Conservation (phyloP, 2,797 vertebrate species). For the Sebastes miniatus region DNA sequence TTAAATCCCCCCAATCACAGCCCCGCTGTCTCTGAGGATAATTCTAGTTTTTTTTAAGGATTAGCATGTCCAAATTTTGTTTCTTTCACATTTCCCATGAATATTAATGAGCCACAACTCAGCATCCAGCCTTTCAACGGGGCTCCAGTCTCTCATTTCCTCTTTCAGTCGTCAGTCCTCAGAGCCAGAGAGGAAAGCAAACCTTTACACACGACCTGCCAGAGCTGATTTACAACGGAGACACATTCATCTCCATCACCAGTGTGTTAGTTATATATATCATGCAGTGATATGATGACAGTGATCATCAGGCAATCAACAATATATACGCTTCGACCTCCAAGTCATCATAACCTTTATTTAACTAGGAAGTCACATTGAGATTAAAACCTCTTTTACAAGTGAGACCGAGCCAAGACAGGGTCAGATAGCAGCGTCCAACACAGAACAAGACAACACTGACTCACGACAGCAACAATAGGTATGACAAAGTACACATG, state of each 20-base stretch:
- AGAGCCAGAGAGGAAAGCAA: background rate
- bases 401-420: no score
- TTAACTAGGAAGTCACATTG: no score
- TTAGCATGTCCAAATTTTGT: constrained; percentile 19
- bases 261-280: background rate
- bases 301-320: no score
- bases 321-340: no score
- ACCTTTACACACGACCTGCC: background rate
- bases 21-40: constrained; percentile 19
- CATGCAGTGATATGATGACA: background rate
- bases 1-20: constrained; percentile 23
- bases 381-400: no score
- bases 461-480: no score
- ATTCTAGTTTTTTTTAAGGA: constrained; percentile 18
- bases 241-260: background rate
- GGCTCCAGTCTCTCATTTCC: background rate
- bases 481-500: no score
- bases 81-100: constrained; percentile 17
- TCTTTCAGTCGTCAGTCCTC: background rate
- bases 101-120: constrained; percentile 38
- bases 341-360: no score
- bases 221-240: background rate
- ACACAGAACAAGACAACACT: no score
- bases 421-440: no score
- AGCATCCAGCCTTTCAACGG: constrained; percentile 25